phyloP scores from a whole-genome alignment of 2,797 vertebrate genomes.

The Sphenopsis melanotis region DNA sequence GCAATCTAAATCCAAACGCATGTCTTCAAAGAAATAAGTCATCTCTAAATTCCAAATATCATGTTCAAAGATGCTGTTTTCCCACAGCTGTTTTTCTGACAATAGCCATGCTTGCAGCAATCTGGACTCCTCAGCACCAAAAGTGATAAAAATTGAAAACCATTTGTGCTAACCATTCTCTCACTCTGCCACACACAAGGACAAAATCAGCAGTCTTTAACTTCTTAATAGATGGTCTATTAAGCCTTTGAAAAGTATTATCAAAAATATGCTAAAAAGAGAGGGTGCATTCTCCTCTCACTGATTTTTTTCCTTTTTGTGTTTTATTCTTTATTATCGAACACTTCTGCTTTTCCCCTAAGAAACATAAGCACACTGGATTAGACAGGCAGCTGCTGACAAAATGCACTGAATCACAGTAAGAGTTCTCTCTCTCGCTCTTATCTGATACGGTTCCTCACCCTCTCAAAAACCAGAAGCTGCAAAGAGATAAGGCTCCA shows the following conservation, averaged over 20 bases:
- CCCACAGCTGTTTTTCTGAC: not conserved
- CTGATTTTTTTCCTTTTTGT: not conserved
- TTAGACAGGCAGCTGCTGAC: not conserved
- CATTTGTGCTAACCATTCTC: not conserved
- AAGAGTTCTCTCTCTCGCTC: not conserved
- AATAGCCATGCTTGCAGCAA: not conserved
- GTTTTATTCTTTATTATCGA: not conserved
- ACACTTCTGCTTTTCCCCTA: not conserved
- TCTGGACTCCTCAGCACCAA: not conserved
- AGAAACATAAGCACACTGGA: not conserved
- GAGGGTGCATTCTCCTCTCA: not conserved
- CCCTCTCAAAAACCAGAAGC: not conserved
- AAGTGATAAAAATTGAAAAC: not conserved
- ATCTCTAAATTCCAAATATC: not conserved
- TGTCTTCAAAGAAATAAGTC: not conserved
- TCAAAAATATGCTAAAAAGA: not conserved
- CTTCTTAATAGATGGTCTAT: not conserved
- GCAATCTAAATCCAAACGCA: not conserved
- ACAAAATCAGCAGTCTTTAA: not conserved
- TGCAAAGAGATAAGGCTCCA: slow-evolving; percentile 9
- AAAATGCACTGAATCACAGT: not conserved
- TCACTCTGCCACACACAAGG: not conserved
- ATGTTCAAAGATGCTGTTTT: not conserved
- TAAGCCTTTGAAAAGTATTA: not conserved
- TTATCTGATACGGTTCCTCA: slow-evolving; percentile 33